A percentile compares a stretch with the other conserved stretches of the same genome.
phyloP scores from a whole-genome alignment of 1,140 invertebrate genomes.

The Plodia interpunctella region DNA sequence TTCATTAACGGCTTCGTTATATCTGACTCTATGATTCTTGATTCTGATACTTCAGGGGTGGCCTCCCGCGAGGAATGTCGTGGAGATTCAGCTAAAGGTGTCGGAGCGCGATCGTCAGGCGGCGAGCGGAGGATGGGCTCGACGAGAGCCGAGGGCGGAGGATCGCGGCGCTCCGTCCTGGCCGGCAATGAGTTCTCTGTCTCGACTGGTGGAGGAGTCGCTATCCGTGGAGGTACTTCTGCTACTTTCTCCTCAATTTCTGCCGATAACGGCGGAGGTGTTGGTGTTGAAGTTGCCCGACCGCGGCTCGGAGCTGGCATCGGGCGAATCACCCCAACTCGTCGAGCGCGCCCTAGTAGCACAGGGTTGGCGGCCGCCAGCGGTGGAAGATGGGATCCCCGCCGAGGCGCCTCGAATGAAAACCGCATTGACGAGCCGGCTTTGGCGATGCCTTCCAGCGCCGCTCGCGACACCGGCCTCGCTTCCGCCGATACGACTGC shows the following conservation, averaged over 20 bases:
- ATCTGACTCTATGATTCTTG: constrained; percentile 16
- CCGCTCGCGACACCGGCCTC: constrained; percentile 75
- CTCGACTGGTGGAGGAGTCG: constrained; percentile 34
- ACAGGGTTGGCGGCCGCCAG: constrained; percentile 56
- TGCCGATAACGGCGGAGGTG: constrained; percentile 22
- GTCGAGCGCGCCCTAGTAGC: constrained; percentile 52
- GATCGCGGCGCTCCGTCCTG: constrained; percentile 37
- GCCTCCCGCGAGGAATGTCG: neutral
- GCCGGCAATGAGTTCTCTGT: constrained; percentile 23
- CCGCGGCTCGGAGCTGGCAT: constrained; percentile 71
- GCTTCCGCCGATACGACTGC: constrained; percentile 24
- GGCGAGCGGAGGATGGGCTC: constrained; percentile 49
- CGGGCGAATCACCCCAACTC: constrained; percentile 80
- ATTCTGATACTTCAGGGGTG: constrained; percentile 11
- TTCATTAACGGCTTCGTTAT: constrained; percentile 34
- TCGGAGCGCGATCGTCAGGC: constrained; percentile 20
- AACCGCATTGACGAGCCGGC: constrained; percentile 81
- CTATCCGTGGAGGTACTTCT: constrained; percentile 33
- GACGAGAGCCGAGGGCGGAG: constrained; percentile 48
- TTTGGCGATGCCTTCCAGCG: constrained; percentile 82
- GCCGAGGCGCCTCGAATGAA: constrained; percentile 73
- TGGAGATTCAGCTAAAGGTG: constrained; percentile 7
- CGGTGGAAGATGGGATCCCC: constrained; percentile 77
- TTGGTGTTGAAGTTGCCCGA: constrained; percentile 17
- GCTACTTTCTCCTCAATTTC: constrained; percentile 43